phyloP scores from a whole-genome alignment of 2,797 vertebrate species.

The Sebastes diploproa region DNA sequence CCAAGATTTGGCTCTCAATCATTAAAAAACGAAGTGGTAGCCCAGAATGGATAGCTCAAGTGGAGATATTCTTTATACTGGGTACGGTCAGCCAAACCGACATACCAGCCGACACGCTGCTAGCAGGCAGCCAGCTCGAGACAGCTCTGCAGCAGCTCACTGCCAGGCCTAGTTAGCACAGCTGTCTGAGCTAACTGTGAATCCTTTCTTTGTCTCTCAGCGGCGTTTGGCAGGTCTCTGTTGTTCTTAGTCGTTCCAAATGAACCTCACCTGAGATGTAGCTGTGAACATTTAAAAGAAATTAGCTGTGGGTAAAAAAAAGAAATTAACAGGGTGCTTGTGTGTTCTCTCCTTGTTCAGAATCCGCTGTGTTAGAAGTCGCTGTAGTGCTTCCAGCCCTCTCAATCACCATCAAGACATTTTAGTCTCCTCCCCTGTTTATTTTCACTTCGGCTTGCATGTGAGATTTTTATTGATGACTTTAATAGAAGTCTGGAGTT shows the following conservation, averaged over 20 bases:
- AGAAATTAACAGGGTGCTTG: conserved; percentile 13
- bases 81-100: conserved; percentile 61
- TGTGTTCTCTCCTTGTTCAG: conserved; percentile 30
- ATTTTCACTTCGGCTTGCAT: conserved; percentile 63
- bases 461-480: conserved; percentile 72
- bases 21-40: conserved; percentile 47
- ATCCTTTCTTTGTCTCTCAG: conserved; percentile 68
- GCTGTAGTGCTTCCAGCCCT: conserved; percentile 31
- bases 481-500: conserved; percentile 59
- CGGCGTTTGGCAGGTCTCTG: conserved; percentile 38
- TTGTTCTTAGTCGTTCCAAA: conserved; percentile 51
- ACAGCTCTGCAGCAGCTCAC: conserved; percentile 50
- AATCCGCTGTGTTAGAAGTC: conserved; percentile 8
- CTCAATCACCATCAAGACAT: conserved; percentile 53
- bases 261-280: conserved; percentile 55
- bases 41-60: conserved; percentile 52
- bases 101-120: conserved; percentile 53
- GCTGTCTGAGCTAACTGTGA: conserved; percentile 59
- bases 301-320: conserved; percentile 8
- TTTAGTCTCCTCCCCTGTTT: conserved; percentile 59
- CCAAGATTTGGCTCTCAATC: conserved; percentile 35
- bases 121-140: conserved; percentile 29
- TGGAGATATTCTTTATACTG: conserved; percentile 56
- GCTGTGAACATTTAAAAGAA: conserved; percentile 29
- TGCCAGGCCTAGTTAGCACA: conserved; percentile 60